Evolutionary conservation across 2,797 vertebrate genomes (phyloP), one percentile per base, ranked within the genome.

Genomic region (Arremon aurantiirostris): DNA sequence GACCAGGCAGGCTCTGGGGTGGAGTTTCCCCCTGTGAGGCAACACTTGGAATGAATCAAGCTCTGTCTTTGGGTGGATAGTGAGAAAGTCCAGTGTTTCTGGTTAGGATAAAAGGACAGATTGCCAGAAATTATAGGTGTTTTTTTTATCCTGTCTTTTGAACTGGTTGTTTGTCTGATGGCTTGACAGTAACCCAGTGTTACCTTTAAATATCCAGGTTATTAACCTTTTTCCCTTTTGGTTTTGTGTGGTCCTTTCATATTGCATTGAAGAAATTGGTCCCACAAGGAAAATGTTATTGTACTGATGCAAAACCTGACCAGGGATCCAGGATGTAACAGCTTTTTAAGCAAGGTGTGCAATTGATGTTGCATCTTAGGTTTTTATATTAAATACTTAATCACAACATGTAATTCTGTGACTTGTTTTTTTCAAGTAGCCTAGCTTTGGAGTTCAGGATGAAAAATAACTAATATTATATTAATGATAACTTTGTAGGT

Each of bases 401-500:
- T 61, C 82, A 42, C 13, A 69, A n/a, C 27, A 28, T 77, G 20
- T 60, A 86, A 84, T 73, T 92, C 32, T 59, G 26, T 84, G 57
- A 64, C 60, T 84, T 93, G 32, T 32, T 79, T 95, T 28, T 60
- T 28, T 91, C 56, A 71, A 73, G 71, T 60, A 90, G 75, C 8
- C 27, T 89, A 44, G 32, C 73, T 92, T 87, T 93, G 86, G 91
- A 87, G 39, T 37, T 79, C 37, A 37, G 69, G 32, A 90, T 89
- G 50, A 66, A 85, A 89, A 92, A 42, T 42, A 42, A 42, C 42
- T 42, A 9, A 42, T 42, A 42, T 42, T 8, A 42, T 19, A 42
- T 42, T 94, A 91, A 81, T 86, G 89, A 71, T 95, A 89, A 91
- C 56, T 94, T 19, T 95, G 89, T 68, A 69, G 82, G 86, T 86